Evolutionary conservation across 2,888 invertebrate species (phyloP), one percentile per base, ranked within the genome.

Genomic region (Mesorhabditis belari): DNA sequence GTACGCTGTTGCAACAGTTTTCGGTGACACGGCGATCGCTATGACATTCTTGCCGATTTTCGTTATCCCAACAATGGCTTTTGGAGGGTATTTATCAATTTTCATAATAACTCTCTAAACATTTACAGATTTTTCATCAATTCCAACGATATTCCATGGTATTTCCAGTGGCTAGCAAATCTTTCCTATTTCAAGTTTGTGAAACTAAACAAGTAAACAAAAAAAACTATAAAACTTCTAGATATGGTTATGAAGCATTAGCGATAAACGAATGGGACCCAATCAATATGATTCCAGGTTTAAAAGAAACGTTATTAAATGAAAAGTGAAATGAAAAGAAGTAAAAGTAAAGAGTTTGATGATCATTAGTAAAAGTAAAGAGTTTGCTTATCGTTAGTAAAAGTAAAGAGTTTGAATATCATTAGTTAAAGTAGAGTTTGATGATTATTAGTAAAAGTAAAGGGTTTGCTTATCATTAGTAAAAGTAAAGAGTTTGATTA

Each of bases 11-110:
- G 94, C 94, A 0, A 90, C 92, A 70, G 85, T 89, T 0, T 89
- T 91, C 74, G 87, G 87, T 64, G 89, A 88, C 64, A 87, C 90
- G 3, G 89, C 90, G 53, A 89, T 93, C 87, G 93, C 93, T 0
- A 85, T 94, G 6, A 89, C 92, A 0, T 86, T 94, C 58, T 91
- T 91, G 0, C 92, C 93, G 2, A 91, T 93, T 3, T 86, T 93
- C 63, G 88, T 94, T 70, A 90, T 94, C 63, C 94, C 94, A 0
- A 90, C 94, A 81, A 86, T 95, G 83, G 84, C 95, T 23, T 94
- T 95, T 81, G 94, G 94, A 64, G 94, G 95, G 35, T 35, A 35
- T 12, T 12, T 35, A 35, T n/a, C n/a, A n/a, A n/a, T n/a, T n/a
- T n/a, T 6, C 35, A 35, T 35, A 6, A 35, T 35, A 35, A 35